Base-by-base conservation (phyloP, 2,113 vertebrate species). In the Antechinus stuartii region DNA sequence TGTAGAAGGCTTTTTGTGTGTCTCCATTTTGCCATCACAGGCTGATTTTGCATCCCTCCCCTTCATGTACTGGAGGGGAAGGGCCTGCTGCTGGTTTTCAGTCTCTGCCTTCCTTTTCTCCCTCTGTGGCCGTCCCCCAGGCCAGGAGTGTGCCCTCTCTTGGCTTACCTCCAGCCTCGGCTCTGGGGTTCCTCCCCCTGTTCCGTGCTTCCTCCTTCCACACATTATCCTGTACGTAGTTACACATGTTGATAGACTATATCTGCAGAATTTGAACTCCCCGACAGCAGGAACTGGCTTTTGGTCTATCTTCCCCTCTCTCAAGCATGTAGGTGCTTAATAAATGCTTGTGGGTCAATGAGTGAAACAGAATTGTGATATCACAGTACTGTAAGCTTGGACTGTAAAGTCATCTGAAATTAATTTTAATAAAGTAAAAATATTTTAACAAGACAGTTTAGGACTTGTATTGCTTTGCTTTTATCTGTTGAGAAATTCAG, bases 321-420 rank as follows among this genome's bases (percentile, higher is more conserved):
- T 61, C 57, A 30, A 61, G 27, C 11, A 61, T 26, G 26, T 35
- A 27, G 0, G 61, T 68, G 30, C 30, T 12, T 68, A 68, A 35
- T 68, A 68, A 68, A 35, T 68, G 61, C 11, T 61, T 61, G 27
- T 61, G 27, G 57, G 30, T 68, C 30, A 68, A 68, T 68, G 61
- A 76, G n/a, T n/a, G 61, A 19, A 19, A 76, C 16, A 76, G n/a
- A 2, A 27, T 0, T 68, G 30, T 35, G 30, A 19, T n/a, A 76
- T 89, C 27, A 90, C 90, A 96, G 55, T 49, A 95, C 8, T 90
- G 89, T 96, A 92, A 94, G 91, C 24, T 56, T 92, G 92, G 61
- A 94, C 84, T 89, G 35, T n/a, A 96, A 95, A 90, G 56, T 1
- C 30, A 90, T 68, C 92, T 89, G 56, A 96, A 8, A 91, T 94